phyloP scores from a whole-genome alignment of 2,797 vertebrate species.

The Brotula barbata region DNA sequence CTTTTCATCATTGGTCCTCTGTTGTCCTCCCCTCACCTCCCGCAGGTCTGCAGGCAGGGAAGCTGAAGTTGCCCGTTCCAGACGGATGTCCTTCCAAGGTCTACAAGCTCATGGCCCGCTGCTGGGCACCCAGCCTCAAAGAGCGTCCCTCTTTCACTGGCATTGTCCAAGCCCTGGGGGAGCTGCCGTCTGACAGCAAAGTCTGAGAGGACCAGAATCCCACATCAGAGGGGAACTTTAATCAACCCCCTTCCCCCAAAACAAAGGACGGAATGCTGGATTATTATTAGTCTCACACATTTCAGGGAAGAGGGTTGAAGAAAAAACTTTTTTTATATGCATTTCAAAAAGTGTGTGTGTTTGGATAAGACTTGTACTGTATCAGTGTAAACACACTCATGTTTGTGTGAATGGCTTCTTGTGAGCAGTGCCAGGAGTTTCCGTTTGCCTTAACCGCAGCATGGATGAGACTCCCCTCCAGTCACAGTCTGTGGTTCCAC shows the following conservation, averaged over 20 bases:
- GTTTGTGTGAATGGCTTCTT: constrained; percentile 48
- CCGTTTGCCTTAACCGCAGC: constrained; percentile 73
- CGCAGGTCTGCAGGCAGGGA: constrained; percentile 87
- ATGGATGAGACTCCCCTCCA: constrained; percentile 45
- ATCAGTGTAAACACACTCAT: constrained; percentile 50
- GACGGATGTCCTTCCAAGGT: constrained; percentile 90
- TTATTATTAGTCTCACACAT: constrained; percentile 75
- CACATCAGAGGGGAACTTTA: constrained; percentile 28
- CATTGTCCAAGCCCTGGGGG: constrained; percentile 84
- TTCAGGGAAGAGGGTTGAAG: constrained; percentile 73
- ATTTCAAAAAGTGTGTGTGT: constrained; percentile 58
- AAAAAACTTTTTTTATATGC: constrained; percentile 61
- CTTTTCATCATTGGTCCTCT: constrained; percentile 6
- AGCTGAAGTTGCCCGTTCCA: constrained; percentile 83
- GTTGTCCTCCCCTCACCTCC: neutral
- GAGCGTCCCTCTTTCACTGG: constrained; percentile 95
- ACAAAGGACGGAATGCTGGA: constrained; percentile 72
- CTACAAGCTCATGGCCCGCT: constrained; percentile 91
- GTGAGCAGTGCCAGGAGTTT: constrained; percentile 57
- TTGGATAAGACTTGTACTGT: constrained; percentile 56
- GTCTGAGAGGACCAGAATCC: constrained; percentile 75
- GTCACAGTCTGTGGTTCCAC: constrained; percentile 48
- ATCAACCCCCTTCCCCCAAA: constrained; percentile 29
- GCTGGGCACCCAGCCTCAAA: constrained; percentile 92
- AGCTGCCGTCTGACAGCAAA: constrained; percentile 89